Evolutionary conservation across 1,140 invertebrate genomes (phyloP), one percentile per base, ranked within the genome.

Genomic region (Penaeus japonicus): DNA sequence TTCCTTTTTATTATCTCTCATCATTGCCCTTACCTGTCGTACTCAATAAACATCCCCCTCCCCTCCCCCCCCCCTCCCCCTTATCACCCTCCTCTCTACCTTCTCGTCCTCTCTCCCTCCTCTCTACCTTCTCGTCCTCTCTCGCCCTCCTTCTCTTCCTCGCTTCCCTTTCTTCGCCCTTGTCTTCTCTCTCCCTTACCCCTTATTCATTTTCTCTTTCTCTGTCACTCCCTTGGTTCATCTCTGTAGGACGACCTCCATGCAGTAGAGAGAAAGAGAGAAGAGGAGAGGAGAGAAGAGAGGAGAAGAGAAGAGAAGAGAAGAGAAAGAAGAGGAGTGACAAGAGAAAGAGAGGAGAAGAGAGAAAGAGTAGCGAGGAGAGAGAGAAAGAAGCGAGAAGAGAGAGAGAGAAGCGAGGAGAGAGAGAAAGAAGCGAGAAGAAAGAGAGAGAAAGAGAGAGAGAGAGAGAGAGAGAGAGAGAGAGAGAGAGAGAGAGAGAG

Each of bases 401-500:
- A 24, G 53, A 47, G 30, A 1, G 54, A 57, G 53, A 55, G 53
- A 18, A 79, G 22, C 78, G 55, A 2, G 27, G 5, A 3, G 70
- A 73, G 70, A 73, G 65, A 73, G 65, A 73, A 24, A 73, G 65
- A 73, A 24, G 18, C n/a, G 27, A 24, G 27, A 24, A 73, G 65
- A 35, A 57, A 35, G 55, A 59, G 80, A 59, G 80, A 59, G 70
- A 73, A 24, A 73, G 70, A 73, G 70, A 73, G 70, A 73, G 70
- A 73, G 70, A 73, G 70, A 73, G 2, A 2, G 27, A 24, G 17
- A 32, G 35, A n/a, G 70, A 73, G 17, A 32, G 27, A n/a, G 70
- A 73, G 20, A 30, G 70, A 24, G n/a, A 73, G 70, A 73, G 80
- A 59, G 80, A 82, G 80, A 62, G 55, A 82, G 80, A 81, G 80